A percentile compares a stretch with the other conserved stretches of the same genome.
These are phyloP conservation scores for Actinia tenebrosa DNA, from an alignment of 64 coral and sea anemone genomes.

Conservation along the genomic window DNA sequence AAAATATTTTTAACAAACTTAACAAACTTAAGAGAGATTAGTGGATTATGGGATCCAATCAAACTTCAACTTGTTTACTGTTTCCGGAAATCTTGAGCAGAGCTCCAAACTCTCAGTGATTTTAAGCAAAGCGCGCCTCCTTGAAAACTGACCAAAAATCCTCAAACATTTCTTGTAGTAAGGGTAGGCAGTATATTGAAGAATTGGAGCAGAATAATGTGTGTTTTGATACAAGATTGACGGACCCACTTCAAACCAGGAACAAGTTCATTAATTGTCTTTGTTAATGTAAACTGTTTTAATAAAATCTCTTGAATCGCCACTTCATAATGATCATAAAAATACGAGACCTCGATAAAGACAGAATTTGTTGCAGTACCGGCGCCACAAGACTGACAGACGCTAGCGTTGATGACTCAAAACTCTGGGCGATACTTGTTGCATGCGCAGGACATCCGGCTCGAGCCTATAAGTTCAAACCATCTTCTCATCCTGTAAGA, in stretches of 20 bases:
- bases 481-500: not conserved
- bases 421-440: not conserved
- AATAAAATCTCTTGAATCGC: not conserved
- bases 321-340: slow-evolving; percentile 2
- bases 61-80: not conserved
- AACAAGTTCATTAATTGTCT: not conserved
- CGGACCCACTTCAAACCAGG: not conserved
- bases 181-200: no score
- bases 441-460: not conserved
- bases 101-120: not conserved
- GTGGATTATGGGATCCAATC: slow-evolving; percentile 5
- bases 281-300: not conserved
- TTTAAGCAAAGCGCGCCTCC: not conserved
- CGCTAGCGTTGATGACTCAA: not conserved
- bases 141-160: not conserved
- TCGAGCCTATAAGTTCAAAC: not conserved
- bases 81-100: not conserved
- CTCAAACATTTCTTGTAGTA: no score
- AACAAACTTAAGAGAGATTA: not conserved
- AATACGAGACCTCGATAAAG: not conserved
- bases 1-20: not conserved
- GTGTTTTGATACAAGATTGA: not conserved
- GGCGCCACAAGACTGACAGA: not conserved
- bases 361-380: not conserved
- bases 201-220: no score